phyloP scores from a whole-genome alignment of 2,888 invertebrate genomes.

The Drosophila nigricruria region DNA sequence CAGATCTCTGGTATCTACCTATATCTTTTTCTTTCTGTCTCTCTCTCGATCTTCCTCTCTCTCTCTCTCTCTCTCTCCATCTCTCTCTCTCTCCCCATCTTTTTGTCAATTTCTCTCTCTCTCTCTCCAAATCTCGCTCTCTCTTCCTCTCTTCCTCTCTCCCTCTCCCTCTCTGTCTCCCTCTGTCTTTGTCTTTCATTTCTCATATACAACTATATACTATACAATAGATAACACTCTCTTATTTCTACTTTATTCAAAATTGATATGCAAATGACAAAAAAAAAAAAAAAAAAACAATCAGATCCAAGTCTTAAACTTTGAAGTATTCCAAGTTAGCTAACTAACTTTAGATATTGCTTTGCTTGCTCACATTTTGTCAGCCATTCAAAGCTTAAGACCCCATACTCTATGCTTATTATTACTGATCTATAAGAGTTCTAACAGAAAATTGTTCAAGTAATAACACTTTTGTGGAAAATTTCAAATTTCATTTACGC shows the following conservation, averaged over 20 bases:
- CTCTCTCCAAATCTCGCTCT: neutral
- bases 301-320: neutral
- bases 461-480: constrained; percentile 49
- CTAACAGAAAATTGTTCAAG: constrained; percentile 21
- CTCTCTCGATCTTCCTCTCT: neutral
- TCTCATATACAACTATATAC: neutral
- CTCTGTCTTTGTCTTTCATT: neutral
- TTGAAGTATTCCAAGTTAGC: neutral
- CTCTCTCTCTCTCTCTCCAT: neutral
- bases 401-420: neutral
- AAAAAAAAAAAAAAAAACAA: too few relatives aligned
- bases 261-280: neutral
- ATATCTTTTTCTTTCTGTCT: neutral
- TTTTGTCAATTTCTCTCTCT: neutral
- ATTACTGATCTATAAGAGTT: constrained; percentile 26
- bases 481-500: constrained; percentile 46
- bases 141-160: neutral
- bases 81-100: neutral
- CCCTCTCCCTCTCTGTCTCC: neutral
- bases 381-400: neutral
- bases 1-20: too few relatives aligned
- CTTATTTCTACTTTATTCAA: neutral
- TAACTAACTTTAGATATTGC: neutral
- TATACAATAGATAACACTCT: neutral
- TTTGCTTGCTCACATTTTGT: neutral